Evolutionary conservation across 2,113 vertebrate species (phyloP), one percentile per base, ranked within the genome.

Genomic region (Hippoglossus stenolepis): DNA sequence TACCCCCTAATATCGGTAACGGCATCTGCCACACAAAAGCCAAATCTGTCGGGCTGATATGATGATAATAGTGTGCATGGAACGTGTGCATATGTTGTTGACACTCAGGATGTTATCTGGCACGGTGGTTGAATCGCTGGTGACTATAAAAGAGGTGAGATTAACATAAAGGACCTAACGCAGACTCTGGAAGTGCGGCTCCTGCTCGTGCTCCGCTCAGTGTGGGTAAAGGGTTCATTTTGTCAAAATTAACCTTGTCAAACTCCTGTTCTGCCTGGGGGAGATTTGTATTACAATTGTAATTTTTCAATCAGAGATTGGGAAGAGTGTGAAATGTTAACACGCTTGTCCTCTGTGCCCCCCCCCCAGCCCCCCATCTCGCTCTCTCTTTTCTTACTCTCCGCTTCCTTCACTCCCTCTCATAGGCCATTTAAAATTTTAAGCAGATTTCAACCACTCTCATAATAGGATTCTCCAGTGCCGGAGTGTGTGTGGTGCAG

Each of bases 301-400:
- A 91, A 91, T 92, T 93, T 91, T 91, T 93, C 23, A 91, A 92
- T 91, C 89, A 88, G 80, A 84, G 72, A 92, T 88, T 85, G 80
- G 65, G 68, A 70, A 80, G 85, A 85, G 89, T 93, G 91, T 92
- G 89, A 90, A 89, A 94, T 92, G 89, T 88, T 75, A 85, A 91
- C 82, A 72, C 77, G 77, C 76, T 85, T 77, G 61, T 86, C 87
- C 79, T 75, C 77, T 84, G 66, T 24, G 24, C 4, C 62, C 24
- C 14, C 28, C 35, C 35, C 1, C 0, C 6, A 6, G 31, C 35
- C 8, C 63, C 23, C 47, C 40, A 11, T 21, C 35, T 28, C 45
- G 70, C 62, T 26, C 38, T 28, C 17, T 64, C 61, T 64, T 21
- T n/a, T 61, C 53, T 57, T 3, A 51, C 26, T 51, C 47, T 35